These are phyloP conservation scores for Cataglyphis cursor DNA, from an alignment of 2,888 invertebrate genomes.

Conservation along the genomic window DNA sequence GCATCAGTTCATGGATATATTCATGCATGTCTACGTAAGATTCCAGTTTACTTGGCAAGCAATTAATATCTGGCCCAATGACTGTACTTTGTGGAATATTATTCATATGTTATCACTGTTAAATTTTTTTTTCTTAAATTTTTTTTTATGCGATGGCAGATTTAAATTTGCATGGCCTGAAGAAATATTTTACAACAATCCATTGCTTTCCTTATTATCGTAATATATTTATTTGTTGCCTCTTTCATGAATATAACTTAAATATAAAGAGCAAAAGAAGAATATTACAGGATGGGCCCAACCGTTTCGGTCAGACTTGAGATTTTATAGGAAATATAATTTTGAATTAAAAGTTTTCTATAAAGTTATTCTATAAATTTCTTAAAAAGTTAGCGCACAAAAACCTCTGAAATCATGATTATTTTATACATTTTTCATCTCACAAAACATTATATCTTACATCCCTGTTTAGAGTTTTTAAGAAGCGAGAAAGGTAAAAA, in stretches of 20 bases:
- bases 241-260: too few relatives aligned
- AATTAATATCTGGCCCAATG: background rate
- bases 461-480: background rate
- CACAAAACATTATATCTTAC: background rate
- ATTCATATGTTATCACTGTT: background rate
- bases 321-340: too few relatives aligned
- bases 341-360: too few relatives aligned
- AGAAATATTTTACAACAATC: background rate
- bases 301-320: too few relatives aligned
- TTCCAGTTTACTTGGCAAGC: background rate
- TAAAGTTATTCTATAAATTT: too few relatives aligned
- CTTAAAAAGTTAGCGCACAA: too few relatives aligned
- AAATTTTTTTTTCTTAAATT: background rate
- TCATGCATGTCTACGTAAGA: constrained; percentile 8
- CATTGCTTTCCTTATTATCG: background rate
- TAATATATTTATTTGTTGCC: background rate
- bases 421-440: background rate
- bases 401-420: too few relatives aligned
- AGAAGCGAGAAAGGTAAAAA: background rate
- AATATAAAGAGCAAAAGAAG: too few relatives aligned
- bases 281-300: too few relatives aligned
- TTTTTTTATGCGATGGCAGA: background rate
- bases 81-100: background rate
- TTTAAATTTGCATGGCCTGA: background rate
- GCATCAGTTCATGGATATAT: background rate